Evolutionary conservation across 2,888 invertebrate genomes (phyloP).

Genomic region (Drosophila seclusa): DNA sequence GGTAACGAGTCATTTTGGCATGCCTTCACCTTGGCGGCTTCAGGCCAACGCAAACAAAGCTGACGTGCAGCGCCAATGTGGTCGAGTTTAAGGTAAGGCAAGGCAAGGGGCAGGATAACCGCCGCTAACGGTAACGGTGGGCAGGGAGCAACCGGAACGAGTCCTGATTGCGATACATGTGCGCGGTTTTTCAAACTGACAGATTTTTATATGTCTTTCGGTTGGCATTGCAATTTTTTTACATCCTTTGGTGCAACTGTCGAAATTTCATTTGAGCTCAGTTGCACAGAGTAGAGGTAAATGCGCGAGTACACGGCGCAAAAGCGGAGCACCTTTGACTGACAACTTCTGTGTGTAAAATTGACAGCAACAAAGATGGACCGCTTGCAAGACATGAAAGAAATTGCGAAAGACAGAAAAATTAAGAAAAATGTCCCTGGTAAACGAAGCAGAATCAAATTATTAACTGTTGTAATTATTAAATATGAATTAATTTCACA

Average conservation of each 20-base stretch:
- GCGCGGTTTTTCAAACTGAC: slow-evolving; percentile 76
- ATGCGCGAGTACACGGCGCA: slow-evolving; percentile 41
- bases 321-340: slow-evolving; percentile 31
- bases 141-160: slow-evolving; percentile 42
- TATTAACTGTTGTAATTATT: not conserved
- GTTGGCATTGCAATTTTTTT: slow-evolving; percentile 54
- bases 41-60: slow-evolving; percentile 48
- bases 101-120: slow-evolving; percentile 9
- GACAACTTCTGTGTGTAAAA: slow-evolving; percentile 6
- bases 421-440: not conserved
- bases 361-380: not conserved
- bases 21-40: slow-evolving; percentile 56
- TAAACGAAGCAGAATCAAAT: not conserved
- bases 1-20: slow-evolving; percentile 61
- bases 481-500: not conserved
- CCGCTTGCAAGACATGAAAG: slow-evolving; percentile 2
- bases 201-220: slow-evolving; percentile 75
- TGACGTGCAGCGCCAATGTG: slow-evolving; percentile 50
- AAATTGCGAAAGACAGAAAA: not conserved
- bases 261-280: slow-evolving; percentile 43
- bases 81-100: slow-evolving; percentile 5
- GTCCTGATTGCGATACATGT: slow-evolving; percentile 70
- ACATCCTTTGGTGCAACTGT: slow-evolving; percentile 48
- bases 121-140: slow-evolving; percentile 23
- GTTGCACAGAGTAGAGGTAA: slow-evolving; percentile 23